Base-by-base conservation (phyloP, 2,888 invertebrate species). In the Stenolophus ochropezus region DNA sequence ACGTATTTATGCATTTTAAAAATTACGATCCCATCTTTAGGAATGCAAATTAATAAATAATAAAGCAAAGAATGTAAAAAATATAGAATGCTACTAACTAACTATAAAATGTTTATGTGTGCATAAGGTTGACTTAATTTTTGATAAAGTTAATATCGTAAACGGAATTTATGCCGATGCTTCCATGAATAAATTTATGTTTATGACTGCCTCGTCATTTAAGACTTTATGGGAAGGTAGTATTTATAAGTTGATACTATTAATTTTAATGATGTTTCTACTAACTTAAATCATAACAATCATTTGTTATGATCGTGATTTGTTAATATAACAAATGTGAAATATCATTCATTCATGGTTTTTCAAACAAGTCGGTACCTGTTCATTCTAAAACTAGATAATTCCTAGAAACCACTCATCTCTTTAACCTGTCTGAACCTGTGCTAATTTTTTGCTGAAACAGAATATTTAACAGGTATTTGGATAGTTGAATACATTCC, bases 181-280 rank as follows among this genome's bases (percentile, higher is more conserved):
- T 20, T 16, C 51, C 16, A 69, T 69, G 33, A 69, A 69, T 69
- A 69, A 69, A 69, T 69, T 69, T 69, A 69, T 69, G 65, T 69
- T 69, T 69, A 69, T 33, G 33, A 18, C 65, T 16, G 27, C 6
- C 65, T 69, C 65, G 65, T 69, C 65, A 69, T 69, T 69, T 33
- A 33, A 69, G 21, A 20, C 27, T 69, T 69, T 69, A 69, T 69
- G 65, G 61, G 25, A 61, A 61, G 61, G 23, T 61, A 61, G 25
- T 61, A 61, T 69, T 33, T 33, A 27, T 69, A 33, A 69, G 33
- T 69, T 69, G 65, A 69, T 69, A 69, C 65, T 69, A 69, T 69
- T 69, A 69, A 69, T 69, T 69, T 69, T 69, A 69, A 69, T 69
- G 27, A 69, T 69, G 33, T 69, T 69, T 69, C 42, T 69, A 33